Evolutionary conservation across 2,113 vertebrate genomes (phyloP).

Genomic region (Sphyrna mokarran): DNA sequence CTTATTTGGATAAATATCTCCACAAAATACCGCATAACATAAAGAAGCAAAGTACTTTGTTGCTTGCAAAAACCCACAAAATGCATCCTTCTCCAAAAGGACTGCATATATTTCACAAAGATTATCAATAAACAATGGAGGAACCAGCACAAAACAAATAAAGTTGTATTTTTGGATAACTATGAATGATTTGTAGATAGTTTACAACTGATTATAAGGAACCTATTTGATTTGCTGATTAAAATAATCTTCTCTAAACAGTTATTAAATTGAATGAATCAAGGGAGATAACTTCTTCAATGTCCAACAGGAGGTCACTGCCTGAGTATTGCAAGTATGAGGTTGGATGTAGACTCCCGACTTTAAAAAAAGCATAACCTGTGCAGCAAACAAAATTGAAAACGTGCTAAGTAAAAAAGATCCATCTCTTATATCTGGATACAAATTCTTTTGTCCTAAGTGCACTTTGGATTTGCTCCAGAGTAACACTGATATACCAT

Average conservation of each 20-base stretch:
- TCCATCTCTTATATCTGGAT: background rate
- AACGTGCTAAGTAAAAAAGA: background rate
- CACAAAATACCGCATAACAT: background rate
- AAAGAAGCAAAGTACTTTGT: background rate
- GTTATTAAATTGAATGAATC: background rate
- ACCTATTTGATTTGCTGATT: background rate
- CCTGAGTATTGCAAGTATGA: background rate
- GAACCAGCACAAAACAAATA: background rate
- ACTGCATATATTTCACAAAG: background rate
- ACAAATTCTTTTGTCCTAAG: slow-evolving; percentile 1
- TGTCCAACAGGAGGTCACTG: background rate
- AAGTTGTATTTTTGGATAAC: background rate
- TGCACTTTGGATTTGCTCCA: background rate
- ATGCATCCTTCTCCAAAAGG: background rate
- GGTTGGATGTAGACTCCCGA: background rate
- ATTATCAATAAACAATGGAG: background rate
- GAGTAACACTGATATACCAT: slow-evolving; percentile 8
- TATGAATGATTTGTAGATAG: background rate
- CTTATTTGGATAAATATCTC: background rate
- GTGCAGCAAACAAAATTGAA: background rate
- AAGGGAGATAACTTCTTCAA: background rate
- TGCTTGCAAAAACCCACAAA: background rate
- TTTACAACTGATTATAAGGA: background rate
- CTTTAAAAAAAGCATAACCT: background rate
- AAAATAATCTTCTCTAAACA: background rate